These are phyloP conservation scores for Coendou prehensilis DNA, from an alignment of 2,797 vertebrate genomes.

Conservation along the genomic window DNA sequence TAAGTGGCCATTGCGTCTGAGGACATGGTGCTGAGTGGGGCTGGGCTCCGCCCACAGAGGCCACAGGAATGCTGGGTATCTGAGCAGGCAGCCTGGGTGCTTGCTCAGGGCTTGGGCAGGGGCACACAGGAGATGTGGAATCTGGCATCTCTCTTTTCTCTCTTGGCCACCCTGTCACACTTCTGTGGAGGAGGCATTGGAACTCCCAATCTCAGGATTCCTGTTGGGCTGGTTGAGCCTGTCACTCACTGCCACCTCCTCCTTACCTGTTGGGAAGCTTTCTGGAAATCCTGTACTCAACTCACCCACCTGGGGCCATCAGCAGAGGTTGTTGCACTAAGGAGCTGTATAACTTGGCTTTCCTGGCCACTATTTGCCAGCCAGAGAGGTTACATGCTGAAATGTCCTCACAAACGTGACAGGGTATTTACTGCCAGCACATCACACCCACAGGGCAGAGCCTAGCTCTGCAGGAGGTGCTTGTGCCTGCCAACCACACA, in stretches of 20 bases:
- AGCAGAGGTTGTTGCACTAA: neutral
- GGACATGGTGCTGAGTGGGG: neutral
- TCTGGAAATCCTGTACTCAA: neutral
- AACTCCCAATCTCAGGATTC: neutral
- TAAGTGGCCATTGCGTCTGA: neutral
- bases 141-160: neutral
- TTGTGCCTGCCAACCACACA: neutral
- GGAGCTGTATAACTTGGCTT: neutral
- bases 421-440: neutral
- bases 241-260: too few species aligned
- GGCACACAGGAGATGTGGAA: rapidly evolving
- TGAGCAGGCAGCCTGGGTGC: neutral
- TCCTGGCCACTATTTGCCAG: neutral
- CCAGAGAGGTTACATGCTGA: neutral
- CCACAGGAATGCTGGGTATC: neutral
- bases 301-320: neutral
- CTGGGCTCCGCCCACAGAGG: neutral
- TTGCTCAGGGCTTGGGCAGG: neutral
- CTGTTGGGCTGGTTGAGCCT: neutral
- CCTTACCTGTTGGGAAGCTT: neutral
- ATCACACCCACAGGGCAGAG: neutral
- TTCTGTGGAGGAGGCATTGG: neutral
- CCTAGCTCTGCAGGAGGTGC: neutral
- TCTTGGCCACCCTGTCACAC: neutral
- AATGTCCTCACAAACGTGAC: neutral